phyloP scores from a whole-genome alignment of 2,797 vertebrate species.

The Liparis tanakae region DNA sequence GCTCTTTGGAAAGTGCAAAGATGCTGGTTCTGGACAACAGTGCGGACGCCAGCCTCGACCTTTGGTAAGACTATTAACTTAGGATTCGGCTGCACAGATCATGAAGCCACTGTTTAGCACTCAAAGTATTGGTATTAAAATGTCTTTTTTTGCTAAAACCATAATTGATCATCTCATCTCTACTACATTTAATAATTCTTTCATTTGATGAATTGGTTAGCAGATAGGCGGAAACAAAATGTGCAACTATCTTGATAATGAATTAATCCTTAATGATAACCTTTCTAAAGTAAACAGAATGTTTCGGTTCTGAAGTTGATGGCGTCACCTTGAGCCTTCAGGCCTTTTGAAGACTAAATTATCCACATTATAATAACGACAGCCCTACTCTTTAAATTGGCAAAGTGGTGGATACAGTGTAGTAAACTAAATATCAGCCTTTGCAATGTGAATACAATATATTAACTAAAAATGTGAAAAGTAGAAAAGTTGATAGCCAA shows the following conservation, averaged over 20 bases:
- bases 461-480: background rate
- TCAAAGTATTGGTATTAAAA: background rate
- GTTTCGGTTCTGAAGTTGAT: background rate
- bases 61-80: conserved; percentile 57
- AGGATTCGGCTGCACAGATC: background rate
- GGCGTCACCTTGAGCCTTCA: background rate
- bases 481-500: no score
- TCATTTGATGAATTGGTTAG: background rate
- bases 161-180: background rate
- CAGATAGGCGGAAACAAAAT: background rate
- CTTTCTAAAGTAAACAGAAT: background rate
- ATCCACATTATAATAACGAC: background rate
- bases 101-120: background rate
- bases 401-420: background rate
- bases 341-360: background rate
- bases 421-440: background rate
- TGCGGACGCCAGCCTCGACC: conserved; percentile 65
- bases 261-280: background rate
- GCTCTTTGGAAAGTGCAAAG: conserved; percentile 39
- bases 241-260: background rate
- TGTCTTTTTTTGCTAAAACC: background rate
- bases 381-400: background rate
- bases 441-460: background rate
- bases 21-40: conserved; percentile 46
- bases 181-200: no score